A percentile compares a stretch with the other conserved stretches of the same genome.
Conservation (phyloP, 2,113 vertebrate species). For the Arizona elegans region DNA sequence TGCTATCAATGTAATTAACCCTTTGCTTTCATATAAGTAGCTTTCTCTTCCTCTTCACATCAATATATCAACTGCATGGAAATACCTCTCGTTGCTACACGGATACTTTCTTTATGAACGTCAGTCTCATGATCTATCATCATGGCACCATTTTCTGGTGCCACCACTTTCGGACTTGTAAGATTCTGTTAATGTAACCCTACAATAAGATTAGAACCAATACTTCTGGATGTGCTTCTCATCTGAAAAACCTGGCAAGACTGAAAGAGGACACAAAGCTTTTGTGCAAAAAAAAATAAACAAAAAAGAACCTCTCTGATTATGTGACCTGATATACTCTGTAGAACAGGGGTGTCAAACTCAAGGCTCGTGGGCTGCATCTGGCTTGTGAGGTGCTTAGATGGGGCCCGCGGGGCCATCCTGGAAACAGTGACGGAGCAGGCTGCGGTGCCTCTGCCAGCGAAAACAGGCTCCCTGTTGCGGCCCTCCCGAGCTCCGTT, state of each 20-base stretch:
- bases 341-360: too few species aligned
- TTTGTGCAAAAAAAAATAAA: background rate
- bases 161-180: background rate
- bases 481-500: too few species aligned
- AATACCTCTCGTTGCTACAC: background rate
- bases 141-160: background rate
- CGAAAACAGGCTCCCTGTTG: too few species aligned
- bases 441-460: too few species aligned
- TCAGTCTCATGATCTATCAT: background rate
- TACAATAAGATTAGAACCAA: background rate
- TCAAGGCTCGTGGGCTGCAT: too few species aligned
- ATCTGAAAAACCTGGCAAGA: background rate
- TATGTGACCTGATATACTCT: background rate
- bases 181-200: background rate
- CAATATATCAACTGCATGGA: background rate
- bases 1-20: background rate
- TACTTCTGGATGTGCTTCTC: background rate
- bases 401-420: too few species aligned
- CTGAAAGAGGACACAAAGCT: background rate
- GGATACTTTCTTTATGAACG: background rate
- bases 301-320: background rate
- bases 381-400: too few species aligned
- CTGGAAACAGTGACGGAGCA: too few species aligned
- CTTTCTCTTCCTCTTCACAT: background rate
- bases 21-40: background rate